Evolutionary conservation across 2,888 invertebrate species (phyloP).

Genomic region (Eurois occulta): DNA sequence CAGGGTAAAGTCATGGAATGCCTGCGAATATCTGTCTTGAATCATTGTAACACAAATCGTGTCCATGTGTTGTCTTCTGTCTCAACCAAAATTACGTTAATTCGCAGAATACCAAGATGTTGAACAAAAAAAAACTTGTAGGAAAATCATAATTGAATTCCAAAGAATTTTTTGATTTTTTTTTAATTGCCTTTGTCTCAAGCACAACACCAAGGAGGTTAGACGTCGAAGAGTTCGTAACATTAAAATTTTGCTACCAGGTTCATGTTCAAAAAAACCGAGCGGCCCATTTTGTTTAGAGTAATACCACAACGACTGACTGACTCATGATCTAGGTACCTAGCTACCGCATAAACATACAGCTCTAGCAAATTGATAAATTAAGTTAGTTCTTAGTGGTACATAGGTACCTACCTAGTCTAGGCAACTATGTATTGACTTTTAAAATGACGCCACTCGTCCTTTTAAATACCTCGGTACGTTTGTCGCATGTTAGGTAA

Average conservation of each 20-base stretch:
- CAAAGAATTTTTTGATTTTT: no score
- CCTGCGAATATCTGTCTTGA: no score
- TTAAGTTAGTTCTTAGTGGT: neutral
- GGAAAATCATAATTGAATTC: no score
- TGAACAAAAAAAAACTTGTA: no score
- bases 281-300: neutral
- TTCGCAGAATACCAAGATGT: no score
- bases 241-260: neutral
- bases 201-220: neutral
- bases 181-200: no score
- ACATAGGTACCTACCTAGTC: neutral
- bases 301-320: neutral
- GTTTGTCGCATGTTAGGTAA: neutral
- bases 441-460: constrained; percentile 7
- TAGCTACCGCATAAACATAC: neutral
- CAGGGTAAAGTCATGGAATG: neutral
- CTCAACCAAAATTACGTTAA: no score
- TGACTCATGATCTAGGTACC: no score
- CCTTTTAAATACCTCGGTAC: neutral
- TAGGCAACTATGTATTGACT: neutral
- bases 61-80: neutral
- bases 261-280: neutral
- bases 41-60: neutral
- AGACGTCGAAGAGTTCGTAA: neutral
- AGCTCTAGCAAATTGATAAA: constrained; percentile 1